A percentile compares a stretch with the other conserved stretches of the same genome.
These are phyloP conservation scores for Sparus aurata DNA, from an alignment of 2,797 vertebrate species.

Conservation along the genomic window DNA sequence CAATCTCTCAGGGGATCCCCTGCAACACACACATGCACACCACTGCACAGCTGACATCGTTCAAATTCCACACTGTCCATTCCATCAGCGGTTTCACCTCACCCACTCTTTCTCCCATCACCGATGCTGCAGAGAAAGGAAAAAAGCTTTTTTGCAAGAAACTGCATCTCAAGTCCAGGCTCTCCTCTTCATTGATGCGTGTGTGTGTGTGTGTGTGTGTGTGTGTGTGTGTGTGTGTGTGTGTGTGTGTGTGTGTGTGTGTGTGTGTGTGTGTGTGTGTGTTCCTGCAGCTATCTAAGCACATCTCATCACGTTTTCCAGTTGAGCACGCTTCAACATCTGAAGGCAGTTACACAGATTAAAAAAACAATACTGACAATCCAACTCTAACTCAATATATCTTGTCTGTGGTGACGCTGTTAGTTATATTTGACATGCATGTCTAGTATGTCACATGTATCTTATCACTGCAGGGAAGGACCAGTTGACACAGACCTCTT, in stretches of 20 bases:
- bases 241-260: conserved; percentile 8
- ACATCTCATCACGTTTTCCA: neutral
- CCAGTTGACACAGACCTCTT: neutral
- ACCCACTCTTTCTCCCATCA: conserved; percentile 8
- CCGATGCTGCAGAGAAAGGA: neutral
- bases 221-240: neutral
- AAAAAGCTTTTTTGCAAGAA: neutral
- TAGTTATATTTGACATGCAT: neutral
- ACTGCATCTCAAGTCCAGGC: neutral
- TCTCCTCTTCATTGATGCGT: neutral
- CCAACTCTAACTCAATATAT: neutral
- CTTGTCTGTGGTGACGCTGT: neutral
- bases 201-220: conserved; percentile 2
- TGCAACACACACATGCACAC: conserved; percentile 18
- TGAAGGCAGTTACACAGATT: neutral
- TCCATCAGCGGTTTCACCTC: conserved; percentile 21
- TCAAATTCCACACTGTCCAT: neutral
- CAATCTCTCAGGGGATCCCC: conserved; percentile 22
- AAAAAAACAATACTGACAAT: neutral
- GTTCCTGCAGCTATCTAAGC: conserved; percentile 15
- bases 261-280: conserved; percentile 5
- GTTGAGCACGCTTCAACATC: neutral
- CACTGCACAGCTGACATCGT: conserved; percentile 8
- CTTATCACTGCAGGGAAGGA: neutral
- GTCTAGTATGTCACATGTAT: too few relatives aligned